Conservation (phyloP, 2,113 vertebrate species). For the Muscicapa adusta region DNA sequence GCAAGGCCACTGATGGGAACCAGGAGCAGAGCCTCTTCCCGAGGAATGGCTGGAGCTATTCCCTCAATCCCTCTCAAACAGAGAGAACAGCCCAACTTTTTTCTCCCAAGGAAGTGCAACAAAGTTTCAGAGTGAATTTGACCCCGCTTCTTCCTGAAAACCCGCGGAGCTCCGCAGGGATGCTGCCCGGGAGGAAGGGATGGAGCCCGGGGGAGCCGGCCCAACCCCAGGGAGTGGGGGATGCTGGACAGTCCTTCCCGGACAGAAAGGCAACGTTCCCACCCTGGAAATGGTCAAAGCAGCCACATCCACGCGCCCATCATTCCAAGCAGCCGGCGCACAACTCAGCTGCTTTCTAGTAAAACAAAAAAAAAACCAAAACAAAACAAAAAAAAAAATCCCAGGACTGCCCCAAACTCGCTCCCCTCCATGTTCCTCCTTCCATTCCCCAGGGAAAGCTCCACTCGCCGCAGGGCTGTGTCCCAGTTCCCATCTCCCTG, state of each 20-base stretch:
- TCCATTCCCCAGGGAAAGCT: not conserved
- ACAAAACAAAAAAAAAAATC: not conserved
- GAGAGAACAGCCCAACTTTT: fast-evolving
- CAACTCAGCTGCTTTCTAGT: not conserved
- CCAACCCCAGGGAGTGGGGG: not conserved
- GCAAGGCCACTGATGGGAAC: fast-evolving
- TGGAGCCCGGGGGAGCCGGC: fast-evolving
- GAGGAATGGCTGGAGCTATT: fast-evolving
- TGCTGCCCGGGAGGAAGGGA: not conserved
- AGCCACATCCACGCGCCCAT: not conserved
- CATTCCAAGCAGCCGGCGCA: not conserved
- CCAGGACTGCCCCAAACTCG: not conserved
- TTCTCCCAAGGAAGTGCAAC: fast-evolving
- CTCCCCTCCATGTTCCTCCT: not conserved
- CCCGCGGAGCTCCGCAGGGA: fast-evolving
- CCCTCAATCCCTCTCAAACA: fast-evolving
- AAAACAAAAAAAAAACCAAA: not conserved
- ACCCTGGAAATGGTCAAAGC: not conserved
- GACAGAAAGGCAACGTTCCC: not conserved
- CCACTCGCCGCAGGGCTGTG: not conserved
- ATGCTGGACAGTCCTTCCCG: not conserved
- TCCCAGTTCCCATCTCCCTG: not conserved
- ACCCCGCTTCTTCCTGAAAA: fast-evolving
- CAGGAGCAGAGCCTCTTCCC: fast-evolving
- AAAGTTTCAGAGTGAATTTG: fast-evolving